phyloP scores from a whole-genome alignment of 2,113 vertebrate species.

The Pteropus alecto region DNA sequence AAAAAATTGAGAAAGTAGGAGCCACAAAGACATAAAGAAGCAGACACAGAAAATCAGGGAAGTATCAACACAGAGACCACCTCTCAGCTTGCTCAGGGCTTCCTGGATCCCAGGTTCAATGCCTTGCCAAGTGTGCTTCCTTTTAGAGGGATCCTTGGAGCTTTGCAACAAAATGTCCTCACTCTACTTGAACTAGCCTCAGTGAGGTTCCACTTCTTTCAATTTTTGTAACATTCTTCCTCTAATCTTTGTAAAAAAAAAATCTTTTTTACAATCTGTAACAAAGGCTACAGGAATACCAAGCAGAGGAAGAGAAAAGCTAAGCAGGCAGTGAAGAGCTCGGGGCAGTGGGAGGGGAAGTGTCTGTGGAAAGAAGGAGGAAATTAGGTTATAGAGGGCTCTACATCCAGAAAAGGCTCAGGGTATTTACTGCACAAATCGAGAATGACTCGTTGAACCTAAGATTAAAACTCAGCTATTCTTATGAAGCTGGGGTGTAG shows the following conservation, averaged over 20 bases:
- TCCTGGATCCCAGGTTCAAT: background rate
- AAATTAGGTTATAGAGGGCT: background rate
- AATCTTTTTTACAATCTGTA: background rate
- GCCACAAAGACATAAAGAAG: background rate
- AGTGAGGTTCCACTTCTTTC: background rate
- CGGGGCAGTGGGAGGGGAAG: background rate
- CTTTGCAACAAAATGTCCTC: fast-evolving
- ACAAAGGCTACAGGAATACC: background rate
- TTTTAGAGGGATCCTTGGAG: background rate
- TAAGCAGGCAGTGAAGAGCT: background rate
- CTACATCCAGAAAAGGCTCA: background rate
- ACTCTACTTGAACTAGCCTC: background rate
- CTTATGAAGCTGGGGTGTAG: background rate
- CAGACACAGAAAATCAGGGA: background rate
- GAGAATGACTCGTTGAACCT: background rate
- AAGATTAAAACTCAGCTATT: background rate
- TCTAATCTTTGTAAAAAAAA: background rate
- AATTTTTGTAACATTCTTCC: background rate
- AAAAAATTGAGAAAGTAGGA: background rate
- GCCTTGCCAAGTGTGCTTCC: background rate
- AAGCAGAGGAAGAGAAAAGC: background rate
- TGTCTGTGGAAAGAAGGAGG: background rate
- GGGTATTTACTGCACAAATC: background rate
- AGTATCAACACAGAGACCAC: background rate
- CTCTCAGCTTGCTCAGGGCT: background rate